phyloP scores from a whole-genome alignment of 2,113 vertebrate genomes.

The Isurus oxyrinchus region DNA sequence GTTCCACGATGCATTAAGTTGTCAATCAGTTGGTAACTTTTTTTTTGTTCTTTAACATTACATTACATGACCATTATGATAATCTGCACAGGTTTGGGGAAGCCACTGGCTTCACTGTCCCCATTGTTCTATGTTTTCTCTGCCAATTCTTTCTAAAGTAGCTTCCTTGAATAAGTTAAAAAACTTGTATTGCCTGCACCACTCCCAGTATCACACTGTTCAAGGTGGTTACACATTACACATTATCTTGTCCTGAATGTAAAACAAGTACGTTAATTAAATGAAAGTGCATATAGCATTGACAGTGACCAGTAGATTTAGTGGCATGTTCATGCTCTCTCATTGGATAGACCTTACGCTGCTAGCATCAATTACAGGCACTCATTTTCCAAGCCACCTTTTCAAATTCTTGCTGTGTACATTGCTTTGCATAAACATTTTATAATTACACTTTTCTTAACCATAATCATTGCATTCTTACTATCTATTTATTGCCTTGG shows the following conservation, averaged over 20 bases:
- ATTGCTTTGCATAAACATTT: neutral
- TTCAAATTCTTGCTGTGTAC: neutral
- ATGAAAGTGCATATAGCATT: neutral
- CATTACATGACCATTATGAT: neutral
- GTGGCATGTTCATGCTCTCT: neutral
- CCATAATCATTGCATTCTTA: neutral
- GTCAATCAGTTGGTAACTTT: neutral
- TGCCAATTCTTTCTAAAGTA: neutral
- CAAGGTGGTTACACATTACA: neutral
- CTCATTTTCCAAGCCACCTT: neutral
- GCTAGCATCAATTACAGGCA: neutral
- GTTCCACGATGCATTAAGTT: neutral
- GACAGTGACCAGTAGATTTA: neutral
- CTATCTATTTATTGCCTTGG: too few species aligned
- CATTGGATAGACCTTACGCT: neutral
- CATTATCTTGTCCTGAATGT: neutral
- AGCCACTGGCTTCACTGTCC: neutral
- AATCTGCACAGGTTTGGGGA: neutral
- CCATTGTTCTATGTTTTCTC: neutral
- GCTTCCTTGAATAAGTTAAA: neutral
- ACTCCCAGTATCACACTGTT: neutral
- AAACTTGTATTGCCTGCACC: neutral
- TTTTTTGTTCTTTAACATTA: neutral
- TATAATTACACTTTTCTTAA: neutral
- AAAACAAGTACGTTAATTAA: neutral